Percentiles rank a stretch among this genome's conserved stretches.
Conservation (phyloP, 1,140 invertebrate species). For the Bursaphelenchus mucronatus region DNA sequence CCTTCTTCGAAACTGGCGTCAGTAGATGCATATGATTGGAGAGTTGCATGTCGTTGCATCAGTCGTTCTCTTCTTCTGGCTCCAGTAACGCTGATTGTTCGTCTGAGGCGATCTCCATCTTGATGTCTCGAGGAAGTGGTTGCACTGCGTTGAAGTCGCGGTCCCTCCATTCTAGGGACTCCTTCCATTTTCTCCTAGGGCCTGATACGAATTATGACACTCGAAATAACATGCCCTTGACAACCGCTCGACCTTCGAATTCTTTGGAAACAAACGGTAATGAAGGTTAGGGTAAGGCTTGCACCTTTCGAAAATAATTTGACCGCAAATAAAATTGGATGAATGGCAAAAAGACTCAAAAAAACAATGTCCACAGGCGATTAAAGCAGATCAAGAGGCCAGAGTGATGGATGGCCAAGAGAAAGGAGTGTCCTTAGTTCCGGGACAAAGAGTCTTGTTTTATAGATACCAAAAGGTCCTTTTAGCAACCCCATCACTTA, state of each 20-base stretch:
- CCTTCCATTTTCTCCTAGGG: not conserved
- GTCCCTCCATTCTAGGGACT: not conserved
- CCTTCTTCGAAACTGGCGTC: slow-evolving; percentile 12
- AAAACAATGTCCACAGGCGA: not conserved
- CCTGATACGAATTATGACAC: not conserved
- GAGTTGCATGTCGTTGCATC: slow-evolving; percentile 10
- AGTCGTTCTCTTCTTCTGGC: slow-evolving; percentile 16
- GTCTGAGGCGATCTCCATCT: not conserved
- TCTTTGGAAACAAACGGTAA: no score
- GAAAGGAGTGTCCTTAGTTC: slow-evolving; percentile 1
- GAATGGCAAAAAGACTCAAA: not conserved
- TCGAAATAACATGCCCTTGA: no score
- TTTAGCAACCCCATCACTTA: not conserved
- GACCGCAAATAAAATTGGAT: no score
- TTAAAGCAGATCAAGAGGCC: not conserved
- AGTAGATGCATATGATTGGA: not conserved
- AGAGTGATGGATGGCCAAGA: slow-evolving; percentile 1
- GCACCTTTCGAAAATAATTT: no score
- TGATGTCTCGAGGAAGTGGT: not conserved
- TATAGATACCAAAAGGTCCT: not conserved
- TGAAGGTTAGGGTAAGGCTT: no score
- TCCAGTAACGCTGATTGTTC: slow-evolving; percentile 1
- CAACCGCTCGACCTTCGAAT: no score
- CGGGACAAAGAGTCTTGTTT: not conserved
- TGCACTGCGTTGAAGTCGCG: not conserved